Evolutionary conservation across 2,113 vertebrate species (phyloP), one percentile per base, ranked within the genome.

Genomic region (Uria lomvia): DNA sequence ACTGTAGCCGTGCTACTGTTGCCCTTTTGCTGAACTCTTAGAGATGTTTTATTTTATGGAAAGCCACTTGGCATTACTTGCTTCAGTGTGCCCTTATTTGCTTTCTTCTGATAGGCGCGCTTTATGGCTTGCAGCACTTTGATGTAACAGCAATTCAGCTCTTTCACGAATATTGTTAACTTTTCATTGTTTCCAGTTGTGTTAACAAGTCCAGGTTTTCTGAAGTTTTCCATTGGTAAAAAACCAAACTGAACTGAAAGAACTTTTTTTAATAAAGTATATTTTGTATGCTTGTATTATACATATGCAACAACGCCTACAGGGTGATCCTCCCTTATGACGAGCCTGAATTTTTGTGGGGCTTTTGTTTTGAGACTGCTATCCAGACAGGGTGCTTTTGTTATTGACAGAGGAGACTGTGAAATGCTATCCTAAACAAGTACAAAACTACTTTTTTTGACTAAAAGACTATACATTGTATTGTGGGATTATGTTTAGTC

Each of bases 21-120:
- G 81, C n/a, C 91, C 72, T 95, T 96, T 94, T 6, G 29, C 36
- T 96, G 91, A 97, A 96, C 81, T 90, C 76, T 81, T 12, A 47
- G 47, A 53, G 21, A 53, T 60, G 21, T 63, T 93, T 94, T 85
- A 42, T 92, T 67, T 88, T 91, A 65, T 78, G 58, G 72, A 45
- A 96, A 90, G 15, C 23, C 26, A 10, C 77, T 87, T 72, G 43
- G 34, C 72, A 80, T 75, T 76, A 36, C 45, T 87, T 78, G 43
- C 27, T 82, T 79, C 50, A 52, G 7, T 73, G 38, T 91, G 50
- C 22, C 67, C 43, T 86, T 80, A 76, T 62, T 86, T 74, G 7
- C n/a, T 83, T 94, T 95, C 50, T 67, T 93, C 24, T 58, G 50
- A 86, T 78, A 92, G 47, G 55, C 3, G 4, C 9, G 13, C 4